Base-by-base conservation (phyloP, 1,140 invertebrate species). In the Hylaeus volcanicus region DNA sequence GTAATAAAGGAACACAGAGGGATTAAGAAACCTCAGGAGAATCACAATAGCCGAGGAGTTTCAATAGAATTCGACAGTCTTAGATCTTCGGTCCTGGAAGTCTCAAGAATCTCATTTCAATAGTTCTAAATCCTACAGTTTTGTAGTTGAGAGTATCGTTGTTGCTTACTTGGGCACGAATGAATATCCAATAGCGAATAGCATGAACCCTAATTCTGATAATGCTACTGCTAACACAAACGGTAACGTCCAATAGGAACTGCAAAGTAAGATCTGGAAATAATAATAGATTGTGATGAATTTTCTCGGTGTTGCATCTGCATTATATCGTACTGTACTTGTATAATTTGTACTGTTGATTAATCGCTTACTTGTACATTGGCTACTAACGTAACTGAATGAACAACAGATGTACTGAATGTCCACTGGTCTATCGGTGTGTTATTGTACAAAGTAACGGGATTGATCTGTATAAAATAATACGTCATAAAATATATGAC, bases 221-320 rank as follows among this genome's bases (percentile, higher is more conserved):
- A 95, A 83, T 5, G 95, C 12, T 2, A 95, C 88, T 39, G 95
- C 94, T 0, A 92, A 74, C 12, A 96, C 91, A 82, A 96, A 95
- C 48, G 95, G 91, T 69, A 93, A 82, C 1, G 95, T 96, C 86
- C 96, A 95, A 89, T 96, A 96, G 69, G 94, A 94, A 48, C 96
- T 95, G 79, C 95, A 94, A 39, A 97, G 88, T 87, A 95, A 94
- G 81, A 96, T 88, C 94, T 96, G 87, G 80, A 91, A 93, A 53
- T 53, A 66, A 80, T 1, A 56, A n/a, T 71, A 82, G 70, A 65
- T 79, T 43, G 61, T 39, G 39, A 43, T 51, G 6, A 14, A 58
- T 41, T 37, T 26, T 11, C 51, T 51, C 11, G 6, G 11, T 1
- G 9, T 51, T 9, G 51, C 11, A 9, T 51, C 51, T 11, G 9